Evolutionary conservation across 2,113 vertebrate species (phyloP).

Genomic region (Leucosticte australis): DNA sequence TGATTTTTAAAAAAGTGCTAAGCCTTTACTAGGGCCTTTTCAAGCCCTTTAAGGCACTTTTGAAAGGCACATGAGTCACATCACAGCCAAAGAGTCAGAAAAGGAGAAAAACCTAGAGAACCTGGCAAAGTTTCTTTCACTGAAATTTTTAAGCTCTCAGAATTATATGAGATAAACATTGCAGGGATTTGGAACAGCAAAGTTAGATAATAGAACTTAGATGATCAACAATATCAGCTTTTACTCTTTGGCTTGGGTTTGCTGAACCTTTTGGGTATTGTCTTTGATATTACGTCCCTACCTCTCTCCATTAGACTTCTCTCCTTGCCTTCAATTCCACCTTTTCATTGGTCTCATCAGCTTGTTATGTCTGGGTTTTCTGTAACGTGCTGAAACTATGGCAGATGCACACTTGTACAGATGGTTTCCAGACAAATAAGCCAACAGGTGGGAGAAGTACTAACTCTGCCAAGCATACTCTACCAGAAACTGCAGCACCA

Average conservation of each 20-base stretch:
- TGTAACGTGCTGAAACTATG: background rate
- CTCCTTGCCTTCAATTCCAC: background rate
- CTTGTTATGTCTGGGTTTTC: background rate
- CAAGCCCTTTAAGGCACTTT: background rate
- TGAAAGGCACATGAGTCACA: background rate
- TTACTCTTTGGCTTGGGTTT: background rate
- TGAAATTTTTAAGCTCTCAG: background rate
- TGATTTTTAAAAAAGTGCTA: background rate
- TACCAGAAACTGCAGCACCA: background rate
- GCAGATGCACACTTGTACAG: background rate
- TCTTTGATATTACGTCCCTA: background rate
- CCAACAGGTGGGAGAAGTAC: background rate
- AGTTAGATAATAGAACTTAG: background rate
- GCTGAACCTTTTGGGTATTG: background rate
- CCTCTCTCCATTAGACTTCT: background rate
- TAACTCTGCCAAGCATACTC: background rate
- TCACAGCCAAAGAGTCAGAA: background rate
- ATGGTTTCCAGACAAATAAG: background rate
- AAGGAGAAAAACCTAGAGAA: background rate
- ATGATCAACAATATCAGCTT: background rate
- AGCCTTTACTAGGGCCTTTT: background rate
- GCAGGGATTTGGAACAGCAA: background rate
- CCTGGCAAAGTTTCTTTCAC: background rate
- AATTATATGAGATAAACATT: background rate
- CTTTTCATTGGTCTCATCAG: background rate